These are phyloP conservation scores for Carassius gibelio DNA, from an alignment of 2,113 vertebrate genomes.

Conservation along the genomic window DNA sequence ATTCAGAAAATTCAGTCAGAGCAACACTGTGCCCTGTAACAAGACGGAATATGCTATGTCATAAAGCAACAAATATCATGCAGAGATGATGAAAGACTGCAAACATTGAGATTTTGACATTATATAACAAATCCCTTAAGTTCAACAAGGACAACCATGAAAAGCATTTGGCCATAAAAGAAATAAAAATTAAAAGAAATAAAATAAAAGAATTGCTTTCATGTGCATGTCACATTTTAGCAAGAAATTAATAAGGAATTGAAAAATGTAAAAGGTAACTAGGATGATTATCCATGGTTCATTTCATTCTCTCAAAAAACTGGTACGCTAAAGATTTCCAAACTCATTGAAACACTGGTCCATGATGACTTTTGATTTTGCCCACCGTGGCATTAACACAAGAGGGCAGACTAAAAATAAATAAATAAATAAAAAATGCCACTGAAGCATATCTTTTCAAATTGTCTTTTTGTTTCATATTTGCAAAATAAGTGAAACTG, in stretches of 20 bases:
- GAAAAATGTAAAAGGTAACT: background rate
- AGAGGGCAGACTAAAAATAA: background rate
- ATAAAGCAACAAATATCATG: background rate
- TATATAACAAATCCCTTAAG: background rate
- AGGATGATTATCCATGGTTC: background rate
- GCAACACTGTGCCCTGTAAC: background rate
- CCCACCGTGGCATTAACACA: background rate
- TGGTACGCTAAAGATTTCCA: background rate
- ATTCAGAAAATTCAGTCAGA: slow-evolving; percentile 40
- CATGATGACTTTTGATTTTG: background rate
- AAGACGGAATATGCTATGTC: background rate
- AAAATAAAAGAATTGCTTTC: background rate
- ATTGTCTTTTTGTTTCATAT: background rate
- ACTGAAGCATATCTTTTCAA: background rate
- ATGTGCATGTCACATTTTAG: no score
- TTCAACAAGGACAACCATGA: background rate
- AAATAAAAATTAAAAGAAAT: no score
- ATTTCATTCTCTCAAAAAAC: background rate
- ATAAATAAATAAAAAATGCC: background rate
- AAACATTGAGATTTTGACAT: background rate
- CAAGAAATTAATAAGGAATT: background rate
- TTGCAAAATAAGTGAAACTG: background rate
- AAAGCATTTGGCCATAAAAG: background rate
- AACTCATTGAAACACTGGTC: no score
- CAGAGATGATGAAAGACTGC: background rate